Evolutionary conservation across 2,113 vertebrate genomes (phyloP).

Genomic region (Hiodon tergisus): DNA sequence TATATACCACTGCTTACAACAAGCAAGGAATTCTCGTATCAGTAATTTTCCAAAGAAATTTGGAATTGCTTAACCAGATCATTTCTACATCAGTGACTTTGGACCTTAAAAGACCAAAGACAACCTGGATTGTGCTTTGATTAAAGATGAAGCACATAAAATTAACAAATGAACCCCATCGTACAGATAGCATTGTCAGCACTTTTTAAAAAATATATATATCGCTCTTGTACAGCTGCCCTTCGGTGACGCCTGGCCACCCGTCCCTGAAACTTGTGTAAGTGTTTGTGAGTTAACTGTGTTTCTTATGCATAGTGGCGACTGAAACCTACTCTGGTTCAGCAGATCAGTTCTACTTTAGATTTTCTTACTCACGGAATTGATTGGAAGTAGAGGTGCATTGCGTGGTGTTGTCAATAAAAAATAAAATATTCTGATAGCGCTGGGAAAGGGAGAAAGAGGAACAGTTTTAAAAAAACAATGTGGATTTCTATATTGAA

Average conservation of each 20-base stretch:
- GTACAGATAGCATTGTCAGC: neutral
- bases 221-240: neutral
- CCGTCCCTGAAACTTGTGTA: neutral
- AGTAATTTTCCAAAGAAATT: neutral
- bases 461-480: neutral
- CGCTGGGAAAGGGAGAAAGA: neutral
- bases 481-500: conserved; percentile 15
- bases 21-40: neutral
- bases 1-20: neutral
- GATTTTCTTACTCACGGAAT: neutral
- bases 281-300: conserved; percentile 7
- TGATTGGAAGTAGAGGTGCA: neutral
- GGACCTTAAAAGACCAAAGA: too few species aligned
- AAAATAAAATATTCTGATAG: neutral
- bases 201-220: neutral
- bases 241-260: neutral
- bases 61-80: neutral
- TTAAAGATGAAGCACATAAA: too few species aligned
- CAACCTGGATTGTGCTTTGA: too few species aligned
- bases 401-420: conserved; percentile 8
- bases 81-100: too few species aligned
- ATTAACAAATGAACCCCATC: neutral
- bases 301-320: neutral
- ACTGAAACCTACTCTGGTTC: neutral
- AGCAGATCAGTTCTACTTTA: neutral